Conservation (phyloP, 2,113 vertebrate species). For the Malurus elegans region DNA sequence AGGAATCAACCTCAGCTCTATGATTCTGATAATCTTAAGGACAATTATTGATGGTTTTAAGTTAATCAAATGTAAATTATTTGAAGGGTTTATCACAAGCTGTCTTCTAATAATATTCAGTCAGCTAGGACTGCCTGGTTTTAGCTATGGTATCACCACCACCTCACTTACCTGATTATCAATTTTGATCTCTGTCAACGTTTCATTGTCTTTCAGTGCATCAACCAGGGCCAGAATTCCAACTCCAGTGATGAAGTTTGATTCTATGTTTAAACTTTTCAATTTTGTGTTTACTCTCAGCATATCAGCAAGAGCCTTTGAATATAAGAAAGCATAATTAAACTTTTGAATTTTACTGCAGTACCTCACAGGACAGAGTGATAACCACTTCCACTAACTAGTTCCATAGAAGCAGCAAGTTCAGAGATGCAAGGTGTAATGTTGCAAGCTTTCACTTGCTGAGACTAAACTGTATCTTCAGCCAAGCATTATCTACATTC, state of each 20-base stretch:
- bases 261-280: conserved; percentile 90
- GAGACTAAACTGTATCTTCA: not conserved
- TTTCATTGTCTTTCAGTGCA: conserved; percentile 90
- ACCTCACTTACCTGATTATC: conserved; percentile 88
- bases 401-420: not conserved
- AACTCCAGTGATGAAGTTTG: conserved; percentile 91
- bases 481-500: not conserved
- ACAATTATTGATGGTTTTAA: not conserved
- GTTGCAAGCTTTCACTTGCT: not conserved
- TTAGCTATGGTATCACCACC: not conserved
- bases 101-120: not conserved
- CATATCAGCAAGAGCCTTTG: conserved; percentile 91
- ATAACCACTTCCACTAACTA: not conserved
- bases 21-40: not conserved
- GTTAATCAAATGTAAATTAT: not conserved
- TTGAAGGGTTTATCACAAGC: not conserved
- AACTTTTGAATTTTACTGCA: not conserved
- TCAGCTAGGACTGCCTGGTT: not conserved
- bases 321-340: conserved; percentile 5
- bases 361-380: not conserved
- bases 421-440: not conserved
- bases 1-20: not conserved
- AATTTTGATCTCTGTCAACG: conserved; percentile 90
- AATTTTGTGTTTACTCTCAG: conserved; percentile 86
- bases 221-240: conserved; percentile 87